Evolutionary conservation across 2,888 invertebrate genomes (phyloP).

Genomic region (Cyrtodaria siliqua): DNA sequence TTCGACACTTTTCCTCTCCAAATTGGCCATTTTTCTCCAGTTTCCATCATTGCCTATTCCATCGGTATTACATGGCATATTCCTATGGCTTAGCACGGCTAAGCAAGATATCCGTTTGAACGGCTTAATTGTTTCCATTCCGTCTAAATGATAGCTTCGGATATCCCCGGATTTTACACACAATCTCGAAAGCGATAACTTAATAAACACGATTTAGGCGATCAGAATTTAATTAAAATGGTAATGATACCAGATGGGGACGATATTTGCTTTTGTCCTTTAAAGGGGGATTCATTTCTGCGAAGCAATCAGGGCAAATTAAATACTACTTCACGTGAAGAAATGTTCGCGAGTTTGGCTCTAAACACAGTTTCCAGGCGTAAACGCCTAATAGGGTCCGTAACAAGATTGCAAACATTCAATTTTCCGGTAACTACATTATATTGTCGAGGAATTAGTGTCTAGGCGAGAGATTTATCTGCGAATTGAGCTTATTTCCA

Average conservation of each 20-base stretch:
- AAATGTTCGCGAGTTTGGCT: constrained; percentile 28
- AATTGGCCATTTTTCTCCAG: constrained; percentile 56
- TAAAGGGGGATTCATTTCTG: constrained; percentile 27
- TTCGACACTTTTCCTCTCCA: constrained; percentile 38
- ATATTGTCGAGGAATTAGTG: constrained; percentile 48
- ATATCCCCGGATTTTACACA: constrained; percentile 49
- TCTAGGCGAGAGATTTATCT: constrained; percentile 27
- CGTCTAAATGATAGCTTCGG: constrained; percentile 50
- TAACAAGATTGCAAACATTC: constrained; percentile 63
- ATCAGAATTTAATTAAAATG: constrained; percentile 71
- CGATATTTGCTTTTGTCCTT: constrained; percentile 58
- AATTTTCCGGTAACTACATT: constrained; percentile 63
- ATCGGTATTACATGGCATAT: constrained; percentile 55
- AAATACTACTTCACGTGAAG: constrained; percentile 57
- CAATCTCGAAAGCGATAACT: constrained; percentile 58
- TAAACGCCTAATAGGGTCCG: constrained; percentile 57
- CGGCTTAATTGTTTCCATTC: constrained; percentile 60
- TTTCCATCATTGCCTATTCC: constrained; percentile 54
- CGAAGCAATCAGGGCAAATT: constrained; percentile 58
- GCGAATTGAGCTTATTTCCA: constrained; percentile 38
- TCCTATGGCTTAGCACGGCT: constrained; percentile 48
- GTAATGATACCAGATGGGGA: constrained; percentile 65
- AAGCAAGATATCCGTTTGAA: constrained; percentile 52
- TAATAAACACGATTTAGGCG: constrained; percentile 62
- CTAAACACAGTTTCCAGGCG: constrained; percentile 52